These are phyloP conservation scores for Diaphora mendica DNA, from an alignment of 2,888 invertebrate genomes.

Conservation along the genomic window DNA sequence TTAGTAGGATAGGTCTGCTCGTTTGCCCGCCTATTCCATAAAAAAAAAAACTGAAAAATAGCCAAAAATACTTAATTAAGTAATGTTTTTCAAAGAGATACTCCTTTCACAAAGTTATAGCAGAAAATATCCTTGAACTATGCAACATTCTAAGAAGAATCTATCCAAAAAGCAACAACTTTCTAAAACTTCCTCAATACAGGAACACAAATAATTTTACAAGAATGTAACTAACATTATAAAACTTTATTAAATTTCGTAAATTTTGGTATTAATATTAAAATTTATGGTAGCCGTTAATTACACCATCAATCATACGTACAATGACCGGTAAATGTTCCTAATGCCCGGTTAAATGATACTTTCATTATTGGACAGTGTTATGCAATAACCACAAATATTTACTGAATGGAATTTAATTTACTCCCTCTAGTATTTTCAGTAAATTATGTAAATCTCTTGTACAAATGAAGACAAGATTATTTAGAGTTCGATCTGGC, in stretches of 20 bases:
- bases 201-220: slow-evolving; percentile 3
- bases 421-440: too few relatives aligned
- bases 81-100: too few relatives aligned
- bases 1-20: too few relatives aligned
- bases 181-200: neutral
- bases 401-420: too few relatives aligned
- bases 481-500: too few relatives aligned
- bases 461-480: too few relatives aligned
- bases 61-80: too few relatives aligned
- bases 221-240: neutral
- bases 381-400: slow-evolving; percentile 11
- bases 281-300: slow-evolving; percentile 39
- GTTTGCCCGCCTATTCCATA: too few relatives aligned
- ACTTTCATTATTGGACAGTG: slow-evolving; percentile 30
- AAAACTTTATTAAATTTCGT: slow-evolving; percentile 12
- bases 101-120: neutral
- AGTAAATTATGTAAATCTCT: too few relatives aligned
- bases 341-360: slow-evolving; percentile 34
- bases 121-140: neutral
- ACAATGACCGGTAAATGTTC: slow-evolving; percentile 44
- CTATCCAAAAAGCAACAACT: neutral
- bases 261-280: slow-evolving; percentile 30
- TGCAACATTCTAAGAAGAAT: neutral
- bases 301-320: slow-evolving; percentile 48
- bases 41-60: too few relatives aligned